A percentile compares a stretch with the other conserved stretches of the same genome.
Conservation (phyloP, 2,888 invertebrate species). For the Ennomos erosarius region DNA sequence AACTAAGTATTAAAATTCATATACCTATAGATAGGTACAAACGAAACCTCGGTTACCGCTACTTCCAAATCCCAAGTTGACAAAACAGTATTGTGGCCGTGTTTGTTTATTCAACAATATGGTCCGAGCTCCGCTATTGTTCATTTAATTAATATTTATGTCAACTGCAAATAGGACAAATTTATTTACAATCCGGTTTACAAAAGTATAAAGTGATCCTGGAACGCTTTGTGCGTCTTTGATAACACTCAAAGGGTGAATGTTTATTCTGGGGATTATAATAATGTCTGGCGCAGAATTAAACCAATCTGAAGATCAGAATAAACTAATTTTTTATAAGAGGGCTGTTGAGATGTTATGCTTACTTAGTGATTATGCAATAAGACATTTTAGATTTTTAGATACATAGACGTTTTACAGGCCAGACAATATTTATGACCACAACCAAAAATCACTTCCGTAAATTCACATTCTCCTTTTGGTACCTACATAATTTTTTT, state of each 20-base stretch:
- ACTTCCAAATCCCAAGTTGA: slow-evolving; percentile 22
- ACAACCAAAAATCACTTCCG: no score
- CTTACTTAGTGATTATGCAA: no score
- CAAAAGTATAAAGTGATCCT: slow-evolving; percentile 26
- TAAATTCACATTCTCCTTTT: no score
- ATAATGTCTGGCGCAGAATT: not conserved
- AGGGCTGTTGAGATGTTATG: no score
- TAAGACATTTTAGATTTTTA: no score
- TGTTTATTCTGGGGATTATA: slow-evolving; percentile 4
- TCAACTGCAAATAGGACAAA: slow-evolving; percentile 40
- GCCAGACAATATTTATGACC: no score
- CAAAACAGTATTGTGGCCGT: slow-evolving; percentile 28
- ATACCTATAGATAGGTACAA: not conserved
- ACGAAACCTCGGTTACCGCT: not conserved
- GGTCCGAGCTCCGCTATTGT: slow-evolving; percentile 34
- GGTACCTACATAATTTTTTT: no score
- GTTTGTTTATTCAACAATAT: slow-evolving; percentile 39
- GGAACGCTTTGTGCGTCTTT: slow-evolving; percentile 22
- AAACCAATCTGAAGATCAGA: not conserved
- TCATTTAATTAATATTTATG: slow-evolving; percentile 40
- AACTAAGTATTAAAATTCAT: no score
- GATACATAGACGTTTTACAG: no score
- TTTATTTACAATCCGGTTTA: slow-evolving; percentile 33
- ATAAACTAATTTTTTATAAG: not conserved
- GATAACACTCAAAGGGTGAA: slow-evolving; percentile 15